Conservation (phyloP, 2,888 invertebrate species). For the Hemistola chrysoprasaria region DNA sequence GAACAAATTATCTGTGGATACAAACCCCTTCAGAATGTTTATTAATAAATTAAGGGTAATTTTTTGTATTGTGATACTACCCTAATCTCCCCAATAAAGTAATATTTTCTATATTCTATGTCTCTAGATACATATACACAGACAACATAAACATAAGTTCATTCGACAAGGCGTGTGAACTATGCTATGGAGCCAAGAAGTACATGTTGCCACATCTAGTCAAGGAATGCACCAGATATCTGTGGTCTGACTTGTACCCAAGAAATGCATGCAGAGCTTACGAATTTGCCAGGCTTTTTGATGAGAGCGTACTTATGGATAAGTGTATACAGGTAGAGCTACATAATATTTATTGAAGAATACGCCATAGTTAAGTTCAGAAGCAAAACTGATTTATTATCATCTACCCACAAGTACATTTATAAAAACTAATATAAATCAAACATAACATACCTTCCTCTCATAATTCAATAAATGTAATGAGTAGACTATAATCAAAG, state of each 20-base stretch:
- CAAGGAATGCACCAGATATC: constrained; percentile 90
- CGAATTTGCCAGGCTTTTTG: constrained; percentile 93
- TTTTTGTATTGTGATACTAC: too few relatives aligned
- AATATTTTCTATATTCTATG: too few relatives aligned
- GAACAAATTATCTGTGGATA: too few relatives aligned
- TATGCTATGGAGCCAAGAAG: constrained; percentile 94
- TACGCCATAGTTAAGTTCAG: background rate
- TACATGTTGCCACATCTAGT: constrained; percentile 93
- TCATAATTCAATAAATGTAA: too few relatives aligned
- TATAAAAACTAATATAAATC: too few relatives aligned
- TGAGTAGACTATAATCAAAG: too few relatives aligned
- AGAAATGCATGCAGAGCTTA: constrained; percentile 93
- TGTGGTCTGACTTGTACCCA: constrained; percentile 91
- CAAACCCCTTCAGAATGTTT: too few relatives aligned
- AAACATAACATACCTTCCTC: too few relatives aligned
- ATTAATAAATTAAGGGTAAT: too few relatives aligned
- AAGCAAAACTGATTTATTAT: too few relatives aligned
- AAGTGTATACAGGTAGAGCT: constrained; percentile 87
- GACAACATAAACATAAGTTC: constrained; percentile 90
- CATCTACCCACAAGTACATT: too few relatives aligned
- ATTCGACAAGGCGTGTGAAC: constrained; percentile 92
- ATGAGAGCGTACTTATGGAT: constrained; percentile 90
- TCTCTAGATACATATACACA: constrained; percentile 90
- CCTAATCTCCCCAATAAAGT: too few relatives aligned
- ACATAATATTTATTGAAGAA: background rate